Evolutionary conservation across 2,888 invertebrate species (phyloP).

Genomic region (Hedya salicella): DNA sequence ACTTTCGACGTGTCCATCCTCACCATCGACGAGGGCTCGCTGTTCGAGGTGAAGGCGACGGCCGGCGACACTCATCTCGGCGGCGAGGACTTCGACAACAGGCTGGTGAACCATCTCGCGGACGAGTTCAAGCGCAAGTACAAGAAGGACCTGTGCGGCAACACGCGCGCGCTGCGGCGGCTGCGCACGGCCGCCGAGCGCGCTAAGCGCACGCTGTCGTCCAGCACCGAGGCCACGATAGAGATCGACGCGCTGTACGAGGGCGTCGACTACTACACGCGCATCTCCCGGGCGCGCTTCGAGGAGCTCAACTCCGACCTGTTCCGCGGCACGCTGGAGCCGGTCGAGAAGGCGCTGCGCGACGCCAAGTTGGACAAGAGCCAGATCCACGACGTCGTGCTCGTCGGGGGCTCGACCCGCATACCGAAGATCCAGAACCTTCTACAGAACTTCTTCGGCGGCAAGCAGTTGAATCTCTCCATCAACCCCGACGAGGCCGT

Average conservation of each 20-base stretch:
- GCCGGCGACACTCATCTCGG: constrained; percentile 92
- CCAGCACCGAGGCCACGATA: constrained; percentile 88
- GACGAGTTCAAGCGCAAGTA: constrained; percentile 88
- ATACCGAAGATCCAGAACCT: constrained; percentile 90
- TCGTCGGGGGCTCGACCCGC: constrained; percentile 90
- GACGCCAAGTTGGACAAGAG: constrained; percentile 90
- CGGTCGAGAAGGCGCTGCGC: constrained; percentile 88
- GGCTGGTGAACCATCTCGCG: constrained; percentile 85
- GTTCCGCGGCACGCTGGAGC: constrained; percentile 87
- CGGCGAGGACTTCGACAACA: constrained; percentile 86
- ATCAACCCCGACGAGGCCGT: constrained; percentile 91
- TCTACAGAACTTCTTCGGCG: constrained; percentile 88
- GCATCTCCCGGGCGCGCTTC: constrained; percentile 87
- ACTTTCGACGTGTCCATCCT: constrained; percentile 92
- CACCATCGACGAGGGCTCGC: constrained; percentile 89
- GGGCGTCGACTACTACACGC: constrained; percentile 86
- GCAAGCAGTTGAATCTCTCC: constrained; percentile 87
- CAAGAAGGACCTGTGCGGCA: constrained; percentile 85
- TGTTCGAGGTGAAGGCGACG: constrained; percentile 90
- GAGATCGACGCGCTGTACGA: constrained; percentile 89
- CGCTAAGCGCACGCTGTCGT: constrained; percentile 88
- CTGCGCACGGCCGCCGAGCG: constrained; percentile 88
- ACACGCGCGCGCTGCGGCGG: constrained; percentile 86
- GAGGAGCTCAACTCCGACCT: constrained; percentile 88
- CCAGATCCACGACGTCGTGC: constrained; percentile 88